Base-by-base conservation (phyloP, 2,888 invertebrate species). In the Polymixis lichenea region DNA sequence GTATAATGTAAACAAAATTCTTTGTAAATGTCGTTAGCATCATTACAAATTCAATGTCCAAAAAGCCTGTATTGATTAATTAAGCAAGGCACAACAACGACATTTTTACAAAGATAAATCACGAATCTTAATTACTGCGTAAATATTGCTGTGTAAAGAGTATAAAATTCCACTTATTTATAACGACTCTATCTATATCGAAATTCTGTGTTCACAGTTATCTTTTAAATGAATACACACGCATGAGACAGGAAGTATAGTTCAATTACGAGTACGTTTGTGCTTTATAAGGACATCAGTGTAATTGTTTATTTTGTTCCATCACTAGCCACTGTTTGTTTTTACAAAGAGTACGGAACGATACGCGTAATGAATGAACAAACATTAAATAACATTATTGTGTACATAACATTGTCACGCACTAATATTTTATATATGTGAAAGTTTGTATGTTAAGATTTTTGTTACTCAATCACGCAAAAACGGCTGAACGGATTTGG, bases 1-100 rank as follows among this genome's bases (percentile, higher is more conserved):
- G 32, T 32, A 66, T 17, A 61, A 43, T 32, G 55, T 74, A 81
- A 81, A 74, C 65, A 81, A 61, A 55, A 81, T 75, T 75, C 55
- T 28, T 80, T 58, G 13, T 64, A 9, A 68, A 68, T 72, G 64
- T 58, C 64, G 46, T 72, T 72, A 64, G n/a, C 22, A 55, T 49
- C 38, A 46, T 19, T 22, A 67, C n/a, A 49, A 77, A n/a, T n/a
- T n/a, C n/a, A n/a, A n/a, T n/a, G n/a, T n/a, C n/a, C n/a, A n/a
- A n/a, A n/a, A n/a, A n/a, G n/a, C n/a, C n/a, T n/a, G n/a, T n/a
- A 15, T n/a, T 32, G 38, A 49, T 51, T 66, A 28, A 66, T 9
- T 5, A 28, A 28, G 19, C 49, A 49, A 28, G 9, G 22, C 28
- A 66, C 15, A 32, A 32, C 6, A n/a, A 13, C 22, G 13, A n/a